Conservation (phyloP, 2,888 invertebrate genomes). For the Parascotia fuliginaria region DNA sequence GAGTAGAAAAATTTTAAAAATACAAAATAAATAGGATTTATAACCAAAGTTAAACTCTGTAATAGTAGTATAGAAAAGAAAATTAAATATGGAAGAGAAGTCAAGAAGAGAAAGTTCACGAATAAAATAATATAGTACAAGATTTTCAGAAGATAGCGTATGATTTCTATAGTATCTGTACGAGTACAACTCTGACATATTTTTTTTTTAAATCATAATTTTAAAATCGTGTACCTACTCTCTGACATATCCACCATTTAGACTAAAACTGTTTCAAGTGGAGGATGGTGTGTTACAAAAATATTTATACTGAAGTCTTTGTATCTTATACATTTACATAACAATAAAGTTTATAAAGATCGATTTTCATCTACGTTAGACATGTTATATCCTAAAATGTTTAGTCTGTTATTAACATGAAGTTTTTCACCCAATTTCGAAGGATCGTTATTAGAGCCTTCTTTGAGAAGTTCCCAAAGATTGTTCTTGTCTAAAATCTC, state of each 20-base stretch:
- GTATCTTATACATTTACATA: slow-evolving; percentile 77
- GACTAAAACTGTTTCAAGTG: slow-evolving; percentile 43
- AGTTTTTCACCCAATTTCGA: slow-evolving; percentile 72
- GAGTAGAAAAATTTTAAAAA: background rate
- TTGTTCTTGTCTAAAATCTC: slow-evolving; percentile 86
- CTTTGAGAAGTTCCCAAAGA: slow-evolving; percentile 87
- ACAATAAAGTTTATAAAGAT: slow-evolving; percentile 83
- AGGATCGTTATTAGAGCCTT: slow-evolving; percentile 71
- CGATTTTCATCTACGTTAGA: slow-evolving; percentile 66
- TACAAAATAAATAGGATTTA: too few relatives aligned
- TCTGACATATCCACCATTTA: slow-evolving; percentile 31
- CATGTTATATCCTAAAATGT: slow-evolving; percentile 60
- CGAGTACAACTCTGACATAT: too few relatives aligned
- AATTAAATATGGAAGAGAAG: too few relatives aligned
- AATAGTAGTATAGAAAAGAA: too few relatives aligned
- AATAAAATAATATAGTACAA: too few relatives aligned
- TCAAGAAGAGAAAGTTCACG: too few relatives aligned
- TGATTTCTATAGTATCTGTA: too few relatives aligned
- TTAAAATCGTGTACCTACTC: slow-evolving; percentile 15
- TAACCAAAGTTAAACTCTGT: too few relatives aligned
- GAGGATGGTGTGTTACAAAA: slow-evolving; percentile 72
- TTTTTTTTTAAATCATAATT: too few relatives aligned
- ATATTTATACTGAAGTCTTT: slow-evolving; percentile 81
- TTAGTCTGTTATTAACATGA: slow-evolving; percentile 63
- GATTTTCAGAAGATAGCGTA: too few relatives aligned